A percentile compares a stretch with the other conserved stretches of the same genome.
Evolutionary conservation across 2,113 vertebrate genomes (phyloP).

Genomic region (Callospermophilus lateralis): DNA sequence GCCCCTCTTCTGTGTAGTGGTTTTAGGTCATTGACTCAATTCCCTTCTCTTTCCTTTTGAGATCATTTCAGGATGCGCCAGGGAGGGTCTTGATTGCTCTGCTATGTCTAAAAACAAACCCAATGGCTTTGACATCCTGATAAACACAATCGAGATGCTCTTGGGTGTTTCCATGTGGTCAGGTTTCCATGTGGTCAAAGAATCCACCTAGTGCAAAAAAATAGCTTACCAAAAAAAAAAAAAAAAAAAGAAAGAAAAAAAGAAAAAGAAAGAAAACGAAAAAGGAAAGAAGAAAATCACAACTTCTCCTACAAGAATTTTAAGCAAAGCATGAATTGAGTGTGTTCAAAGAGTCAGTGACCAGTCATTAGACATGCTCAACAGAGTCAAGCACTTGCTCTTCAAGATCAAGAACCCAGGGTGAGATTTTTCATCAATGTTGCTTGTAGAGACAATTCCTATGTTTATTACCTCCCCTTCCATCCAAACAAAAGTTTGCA

Average conservation of each 20-base stretch:
- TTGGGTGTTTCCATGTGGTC: neutral
- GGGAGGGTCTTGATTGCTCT: neutral
- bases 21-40: neutral
- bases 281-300: too few relatives aligned
- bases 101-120: neutral
- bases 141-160: neutral
- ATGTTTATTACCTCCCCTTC: neutral
- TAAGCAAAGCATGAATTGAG: neutral
- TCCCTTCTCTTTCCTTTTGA: neutral
- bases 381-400: neutral
- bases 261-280: too few relatives aligned
- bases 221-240: neutral
- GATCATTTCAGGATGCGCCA: neutral
- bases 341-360: neutral
- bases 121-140: neutral
- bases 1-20: neutral
- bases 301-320: slow-evolving; percentile 9
- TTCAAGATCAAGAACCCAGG: neutral
- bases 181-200: neutral
- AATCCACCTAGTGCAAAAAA: neutral
- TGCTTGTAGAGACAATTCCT: neutral
- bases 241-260: too few relatives aligned
- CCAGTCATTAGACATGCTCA: neutral
- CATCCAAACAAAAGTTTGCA: neutral
- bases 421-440: neutral